Conservation (phyloP, 2,888 invertebrate species). For the Lucinisca nassula region DNA sequence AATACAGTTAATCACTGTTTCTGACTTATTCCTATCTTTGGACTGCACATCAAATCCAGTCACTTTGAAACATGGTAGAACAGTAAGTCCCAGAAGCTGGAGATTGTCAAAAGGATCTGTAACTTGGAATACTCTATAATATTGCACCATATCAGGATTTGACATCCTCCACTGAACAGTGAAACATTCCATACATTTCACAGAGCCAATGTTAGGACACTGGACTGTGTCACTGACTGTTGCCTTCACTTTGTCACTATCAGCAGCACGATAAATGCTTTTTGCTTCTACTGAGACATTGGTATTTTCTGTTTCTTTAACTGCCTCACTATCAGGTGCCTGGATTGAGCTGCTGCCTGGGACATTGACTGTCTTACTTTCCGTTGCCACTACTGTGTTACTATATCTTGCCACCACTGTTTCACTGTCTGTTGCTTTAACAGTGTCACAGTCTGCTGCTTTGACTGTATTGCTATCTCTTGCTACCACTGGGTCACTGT, state of each 20-base stretch:
- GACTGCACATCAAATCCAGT: conserved; percentile 64
- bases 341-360: not conserved
- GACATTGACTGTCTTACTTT: not conserved
- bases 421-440: not conserved
- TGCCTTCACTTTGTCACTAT: not conserved
- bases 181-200: conserved; percentile 66
- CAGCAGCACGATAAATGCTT: too few relatives aligned
- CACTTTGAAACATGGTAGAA: conserved; percentile 58
- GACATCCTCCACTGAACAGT: conserved; percentile 59
- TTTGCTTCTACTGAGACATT: too few relatives aligned
- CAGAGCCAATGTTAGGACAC: not conserved
- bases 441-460: not conserved
- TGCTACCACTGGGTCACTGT: not conserved
- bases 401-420: not conserved
- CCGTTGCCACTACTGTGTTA: not conserved
- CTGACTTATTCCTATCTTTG: not conserved
- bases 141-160: conserved; percentile 48
- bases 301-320: conserved; percentile 15
- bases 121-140: conserved; percentile 67
- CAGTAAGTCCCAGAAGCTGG: conserved; percentile 64
- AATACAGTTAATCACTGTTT: not conserved
- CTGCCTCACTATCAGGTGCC: conserved; percentile 52
- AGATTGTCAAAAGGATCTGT: conserved; percentile 57
- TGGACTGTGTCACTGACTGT: conserved; percentile 45
- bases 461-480: not conserved